Base-by-base conservation (phyloP, 2,113 vertebrate genomes). In the Chaenocephalus aceratus region DNA sequence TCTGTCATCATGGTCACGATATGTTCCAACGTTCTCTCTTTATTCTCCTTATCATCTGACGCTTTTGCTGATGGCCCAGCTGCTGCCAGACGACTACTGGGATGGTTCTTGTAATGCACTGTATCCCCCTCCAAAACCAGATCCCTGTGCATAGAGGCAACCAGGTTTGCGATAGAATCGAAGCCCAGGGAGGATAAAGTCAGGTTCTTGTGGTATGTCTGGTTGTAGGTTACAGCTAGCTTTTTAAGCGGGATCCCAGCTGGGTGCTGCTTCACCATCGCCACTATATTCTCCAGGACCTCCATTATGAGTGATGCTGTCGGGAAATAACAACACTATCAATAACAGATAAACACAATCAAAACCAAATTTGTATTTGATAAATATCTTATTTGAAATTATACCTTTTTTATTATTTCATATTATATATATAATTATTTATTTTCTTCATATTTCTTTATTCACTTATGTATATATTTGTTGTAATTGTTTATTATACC, bases 191-290 rank as follows among this genome's bases (percentile, higher is more conserved):
- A 14, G 2, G 82, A 84, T 0, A 84, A 2, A 1, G 36, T 68
- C 68, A 95, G 73, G 58, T 91, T 92, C 0, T 41, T 48, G 58
- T 26, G 67, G 75, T 94, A 95, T 15, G 13, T 74, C 86, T 88
- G 62, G 21, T 0, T 87, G 80, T 91, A 96, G 30, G 45, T 6
- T 0, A 30, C 1, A 4, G 58, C 0, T 5, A 95, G 46, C 46
- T 65, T 86, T 15, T 86, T 89, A 0, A 94, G 30, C 1, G 85
- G 92, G 36, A 95, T 82, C 21, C 94, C 95, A 3, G 10, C 34
- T 14, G 85, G 83, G 58, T 93, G 57, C 21, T 75, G 7, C 64
- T 87, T 75, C 36, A 94, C 70, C 69, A 95, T 62, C n/a, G 82
- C 49, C 60, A 94, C 65, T 0, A 95, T 41, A 1, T 94, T 66